Evolutionary conservation across 2,113 vertebrate species (phyloP), one percentile per base, ranked within the genome.

Genomic region (Pycnonotus jocosus): DNA sequence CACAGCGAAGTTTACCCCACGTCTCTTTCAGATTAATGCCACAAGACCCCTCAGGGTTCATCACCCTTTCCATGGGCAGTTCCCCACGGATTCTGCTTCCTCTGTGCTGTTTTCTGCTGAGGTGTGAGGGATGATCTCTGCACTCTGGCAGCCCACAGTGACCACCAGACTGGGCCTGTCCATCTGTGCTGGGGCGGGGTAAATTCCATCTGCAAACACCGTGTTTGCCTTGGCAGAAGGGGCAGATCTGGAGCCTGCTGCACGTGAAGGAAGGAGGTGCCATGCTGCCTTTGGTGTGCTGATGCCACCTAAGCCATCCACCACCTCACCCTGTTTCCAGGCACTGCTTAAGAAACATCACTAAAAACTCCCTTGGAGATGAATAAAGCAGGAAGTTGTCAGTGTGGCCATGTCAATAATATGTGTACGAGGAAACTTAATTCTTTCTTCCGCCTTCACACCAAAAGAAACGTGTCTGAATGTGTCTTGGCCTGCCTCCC

Each of bases 381-480:
- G 42, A 40, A 53, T 4, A 8, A 8, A 40, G 30, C 24, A 82
- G 81, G 73, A 62, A 86, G 28, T 6, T 50, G 40, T 44, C 57
- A 56, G 66, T 33, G 56, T 5, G 40, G 15, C 42, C 13, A 1
- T 5, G 30, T 45, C 51, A 40, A 47, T 28, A 23, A 8, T 19
- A 9, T 0, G 1, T 15, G 35, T 10, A n/a, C 15, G 12, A 12
- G 18, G 66, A 5, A 62, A 45, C 10, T 1, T 2, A 11, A 9
- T 1, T 38, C 23, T 38, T 50, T 10, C 31, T 56, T 37, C 13
- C 0, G 2, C 12, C 27, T 53, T 65, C 6, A 4, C 24, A 60
- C n/a, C 8, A 6, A 21, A 51, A 70, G 7, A 19, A 86, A 16
- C 0, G 0, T 15, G 10, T 17, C 28, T 17, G 17, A 86, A 16